A percentile compares a stretch with the other conserved stretches of the same genome.
These are phyloP conservation scores for Neolamprologus brichardi DNA, from an alignment of 2,113 vertebrate species.

Conservation along the genomic window DNA sequence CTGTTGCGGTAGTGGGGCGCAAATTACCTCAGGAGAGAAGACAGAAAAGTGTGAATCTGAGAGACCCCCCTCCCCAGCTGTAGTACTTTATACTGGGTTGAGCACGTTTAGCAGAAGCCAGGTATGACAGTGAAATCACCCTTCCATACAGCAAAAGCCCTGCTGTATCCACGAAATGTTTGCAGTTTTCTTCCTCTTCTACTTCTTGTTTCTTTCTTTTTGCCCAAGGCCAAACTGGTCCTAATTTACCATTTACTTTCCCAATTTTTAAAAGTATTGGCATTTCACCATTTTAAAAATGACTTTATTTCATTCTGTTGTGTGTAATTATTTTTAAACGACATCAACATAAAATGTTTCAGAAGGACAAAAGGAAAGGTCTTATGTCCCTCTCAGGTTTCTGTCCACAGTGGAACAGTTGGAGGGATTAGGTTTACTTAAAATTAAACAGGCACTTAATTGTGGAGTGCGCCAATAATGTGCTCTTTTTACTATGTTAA, in stretches of 20 bases:
- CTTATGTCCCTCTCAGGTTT: background rate
- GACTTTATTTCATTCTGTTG: background rate
- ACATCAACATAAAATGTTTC: background rate
- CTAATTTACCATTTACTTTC: background rate
- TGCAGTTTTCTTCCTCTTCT: background rate
- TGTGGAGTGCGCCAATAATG: background rate
- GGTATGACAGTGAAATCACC: background rate
- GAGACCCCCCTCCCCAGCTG: background rate
- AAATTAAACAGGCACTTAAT: background rate
- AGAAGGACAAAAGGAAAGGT: background rate
- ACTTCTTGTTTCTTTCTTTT: background rate
- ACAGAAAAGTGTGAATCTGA: background rate
- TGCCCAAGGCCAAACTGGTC: background rate
- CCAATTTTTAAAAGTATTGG: background rate
- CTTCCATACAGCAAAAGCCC: background rate
- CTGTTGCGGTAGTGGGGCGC: background rate
- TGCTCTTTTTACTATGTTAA: background rate
- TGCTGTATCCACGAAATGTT: background rate
- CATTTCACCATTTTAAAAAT: background rate
- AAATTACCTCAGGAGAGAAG: background rate
- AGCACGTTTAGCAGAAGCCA: background rate
- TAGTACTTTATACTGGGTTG: background rate
- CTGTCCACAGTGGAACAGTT: background rate
- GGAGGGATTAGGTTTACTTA: background rate
- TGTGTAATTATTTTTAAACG: background rate